Evolutionary conservation across 2,888 invertebrate species (phyloP), one percentile per base, ranked within the genome.

Genomic region (Penaeus monodon): DNA sequence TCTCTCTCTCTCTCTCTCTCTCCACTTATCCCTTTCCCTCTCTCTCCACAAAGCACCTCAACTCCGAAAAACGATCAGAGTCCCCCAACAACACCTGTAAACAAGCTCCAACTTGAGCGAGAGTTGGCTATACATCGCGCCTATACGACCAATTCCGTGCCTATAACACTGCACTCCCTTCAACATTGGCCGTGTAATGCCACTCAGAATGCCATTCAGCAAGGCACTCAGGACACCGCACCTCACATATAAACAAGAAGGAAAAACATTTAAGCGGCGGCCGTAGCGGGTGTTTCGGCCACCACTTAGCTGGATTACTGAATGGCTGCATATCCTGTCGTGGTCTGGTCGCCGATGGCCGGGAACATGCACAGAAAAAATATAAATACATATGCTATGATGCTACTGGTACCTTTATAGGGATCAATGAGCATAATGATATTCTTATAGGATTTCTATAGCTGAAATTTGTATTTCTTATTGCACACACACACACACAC

Each of bases 121-220:
- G 44, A 77, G 49, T 38, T 80, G 64, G 29, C 49, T 77, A 66
- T 63, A 65, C 38, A 64, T 33, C 65, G 80, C 65, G 0, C 80
- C 27, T 65, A 44, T 66, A 80, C 80, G 80, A 65, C 80, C 80
- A 80, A 65, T 80, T 24, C 49, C 12, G 24, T 12, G 29, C 65
- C 80, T 64, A 33, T 80, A 80, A 80, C 80, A 20, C 33, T 64
- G 80, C 66, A 44, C 64, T 80, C 33, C n/a, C 20, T 64, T 20
- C 24, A 66, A 66, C 66, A 66, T 29, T 33, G 80, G 65, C 33
- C 33, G 24, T 80, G 80, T 80, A 80, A 57, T 63, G 66, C 49
- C 24, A 38, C 38, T 29, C 38, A 12, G 66, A 57, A 57, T 57
- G 57, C 57, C 57, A 57, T 57, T 57, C 57, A 57, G 66, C 64